These are phyloP conservation scores for Suricata suricatta DNA, from an alignment of 2,113 vertebrate genomes.

Conservation along the genomic window DNA sequence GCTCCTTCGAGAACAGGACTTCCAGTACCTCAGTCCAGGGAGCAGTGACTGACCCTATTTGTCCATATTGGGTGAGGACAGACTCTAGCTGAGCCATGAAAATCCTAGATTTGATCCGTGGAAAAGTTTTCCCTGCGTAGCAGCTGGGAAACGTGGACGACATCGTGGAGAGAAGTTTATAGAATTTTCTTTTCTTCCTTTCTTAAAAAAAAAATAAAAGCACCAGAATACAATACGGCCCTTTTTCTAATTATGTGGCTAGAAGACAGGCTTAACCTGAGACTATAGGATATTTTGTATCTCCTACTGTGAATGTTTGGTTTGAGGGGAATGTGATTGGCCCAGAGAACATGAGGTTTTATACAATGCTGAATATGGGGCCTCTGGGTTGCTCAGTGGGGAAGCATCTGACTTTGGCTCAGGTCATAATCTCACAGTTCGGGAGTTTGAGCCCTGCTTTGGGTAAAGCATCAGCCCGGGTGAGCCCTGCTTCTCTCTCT, in stretches of 20 bases:
- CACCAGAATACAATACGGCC: background rate
- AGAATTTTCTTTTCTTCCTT: constrained; percentile 43
- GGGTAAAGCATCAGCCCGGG: too few species aligned
- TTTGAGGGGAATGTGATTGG: background rate
- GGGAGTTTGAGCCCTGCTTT: too few species aligned
- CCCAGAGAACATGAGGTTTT: background rate
- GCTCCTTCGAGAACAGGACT: background rate
- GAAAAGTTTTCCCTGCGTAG: background rate
- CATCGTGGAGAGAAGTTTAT: background rate
- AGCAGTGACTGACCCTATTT: background rate
- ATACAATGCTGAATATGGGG: background rate
- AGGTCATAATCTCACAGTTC: too few species aligned
- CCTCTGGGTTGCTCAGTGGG: too few species aligned
- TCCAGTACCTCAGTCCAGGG: background rate
- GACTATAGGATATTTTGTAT: background rate
- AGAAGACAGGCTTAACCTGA: background rate
- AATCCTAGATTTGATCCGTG: background rate
- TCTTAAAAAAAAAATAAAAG: background rate
- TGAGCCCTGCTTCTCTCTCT: too few species aligned
- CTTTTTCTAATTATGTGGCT: background rate
- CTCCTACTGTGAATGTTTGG: background rate
- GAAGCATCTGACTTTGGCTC: too few species aligned
- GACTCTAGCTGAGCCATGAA: background rate
- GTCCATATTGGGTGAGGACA: background rate
- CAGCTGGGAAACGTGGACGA: background rate